phyloP scores from a whole-genome alignment of 2,888 invertebrate genomes.

The Phyllotreta cruciferae region DNA sequence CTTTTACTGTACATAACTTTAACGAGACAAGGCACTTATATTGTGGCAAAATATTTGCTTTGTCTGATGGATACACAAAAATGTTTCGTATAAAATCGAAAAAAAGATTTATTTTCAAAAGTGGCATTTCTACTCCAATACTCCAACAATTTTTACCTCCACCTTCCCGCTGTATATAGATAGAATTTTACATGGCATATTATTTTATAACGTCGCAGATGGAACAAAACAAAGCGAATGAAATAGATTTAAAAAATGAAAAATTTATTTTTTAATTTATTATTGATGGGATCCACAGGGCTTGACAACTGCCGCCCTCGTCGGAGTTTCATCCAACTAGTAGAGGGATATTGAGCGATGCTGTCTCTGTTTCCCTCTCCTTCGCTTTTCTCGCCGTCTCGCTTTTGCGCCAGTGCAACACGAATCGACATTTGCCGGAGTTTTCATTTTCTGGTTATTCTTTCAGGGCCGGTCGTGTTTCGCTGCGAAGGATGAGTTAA shows the following conservation, averaged over 20 bases:
- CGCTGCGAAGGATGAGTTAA: slow-evolving; percentile 2
- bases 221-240: no score
- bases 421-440: slow-evolving; percentile 43
- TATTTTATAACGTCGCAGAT: no score
- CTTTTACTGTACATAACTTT: slow-evolving; percentile 16
- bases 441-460: slow-evolving; percentile 41
- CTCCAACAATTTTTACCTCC: no score
- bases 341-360: slow-evolving; percentile 52
- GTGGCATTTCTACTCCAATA: no score
- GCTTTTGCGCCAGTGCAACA: slow-evolving; percentile 45
- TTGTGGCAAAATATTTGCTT: slow-evolving; percentile 14
- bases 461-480: slow-evolving; percentile 25
- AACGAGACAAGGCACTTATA: slow-evolving; percentile 18
- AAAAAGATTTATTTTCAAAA: slow-evolving; percentile 5
- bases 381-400: slow-evolving; percentile 38
- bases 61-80: slow-evolving; percentile 18
- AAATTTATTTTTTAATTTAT: no score
- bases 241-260: no score
- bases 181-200: no score
- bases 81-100: slow-evolving; percentile 12
- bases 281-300: background rate
- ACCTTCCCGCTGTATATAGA: no score
- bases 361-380: slow-evolving; percentile 40
- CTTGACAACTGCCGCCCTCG: slow-evolving; percentile 49
- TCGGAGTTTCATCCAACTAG: slow-evolving; percentile 50